Percentiles rank a stretch among this genome's conserved stretches.
phyloP scores from a whole-genome alignment of 2,113 vertebrate species.

The Oreochromis tanganicae region DNA sequence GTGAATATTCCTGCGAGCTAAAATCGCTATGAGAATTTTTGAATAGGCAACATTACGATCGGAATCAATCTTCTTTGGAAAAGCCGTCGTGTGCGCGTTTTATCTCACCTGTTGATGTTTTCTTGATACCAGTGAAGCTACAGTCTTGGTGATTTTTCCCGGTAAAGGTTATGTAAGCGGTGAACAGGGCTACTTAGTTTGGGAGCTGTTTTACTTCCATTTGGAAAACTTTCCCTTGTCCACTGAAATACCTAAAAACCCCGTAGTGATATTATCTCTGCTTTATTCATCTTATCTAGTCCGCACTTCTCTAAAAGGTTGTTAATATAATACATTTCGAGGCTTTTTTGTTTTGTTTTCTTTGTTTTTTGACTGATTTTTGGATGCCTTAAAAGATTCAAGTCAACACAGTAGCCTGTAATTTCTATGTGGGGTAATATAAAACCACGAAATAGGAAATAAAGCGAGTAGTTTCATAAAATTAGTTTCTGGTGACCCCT shows the following conservation, averaged over 20 bases:
- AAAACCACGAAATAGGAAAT: background rate
- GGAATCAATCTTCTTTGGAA: background rate
- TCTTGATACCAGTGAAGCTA: background rate
- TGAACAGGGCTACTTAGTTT: background rate
- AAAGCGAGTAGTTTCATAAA: background rate
- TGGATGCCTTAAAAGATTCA: background rate
- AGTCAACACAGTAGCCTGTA: background rate
- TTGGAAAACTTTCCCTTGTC: constrained; percentile 1
- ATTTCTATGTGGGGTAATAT: background rate
- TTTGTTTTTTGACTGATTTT: background rate
- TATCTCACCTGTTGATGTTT: background rate
- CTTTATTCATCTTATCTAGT: background rate
- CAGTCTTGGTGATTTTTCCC: too few species aligned
- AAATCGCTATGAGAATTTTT: constrained; percentile 2
- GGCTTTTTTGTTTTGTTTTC: too few species aligned
- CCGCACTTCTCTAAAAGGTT: background rate
- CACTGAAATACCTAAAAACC: background rate
- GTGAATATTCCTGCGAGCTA: background rate
- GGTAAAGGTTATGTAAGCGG: background rate
- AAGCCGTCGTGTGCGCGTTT: background rate
- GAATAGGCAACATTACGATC: constrained; percentile 17
- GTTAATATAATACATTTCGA: background rate
- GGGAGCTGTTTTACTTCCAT: background rate
- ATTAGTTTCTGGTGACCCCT: background rate
- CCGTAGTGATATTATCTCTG: background rate